Evolutionary conservation across 2,888 invertebrate species (phyloP), one percentile per base, ranked within the genome.

Genomic region (Ischnura elegans): DNA sequence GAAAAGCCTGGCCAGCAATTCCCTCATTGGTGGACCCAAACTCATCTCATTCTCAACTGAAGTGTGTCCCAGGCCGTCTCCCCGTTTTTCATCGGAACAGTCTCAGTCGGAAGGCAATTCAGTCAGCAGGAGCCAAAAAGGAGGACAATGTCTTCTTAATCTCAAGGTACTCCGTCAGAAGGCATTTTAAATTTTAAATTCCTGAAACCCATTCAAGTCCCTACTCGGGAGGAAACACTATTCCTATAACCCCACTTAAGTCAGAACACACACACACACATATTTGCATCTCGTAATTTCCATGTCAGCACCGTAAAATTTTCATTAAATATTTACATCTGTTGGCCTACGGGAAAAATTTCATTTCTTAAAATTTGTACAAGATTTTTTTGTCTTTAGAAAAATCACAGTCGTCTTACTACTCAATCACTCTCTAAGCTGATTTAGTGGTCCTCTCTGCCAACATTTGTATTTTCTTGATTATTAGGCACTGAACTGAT

Each of bases 1-100:
- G 90, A 36, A 21, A 61, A 36, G 42, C 8, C 43, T 90, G 10
- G 90, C 90, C 43, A n/a, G n/a, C 21, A n/a, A 61, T 61, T 90
- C 90, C 61, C 55, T 61, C 21, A n/a, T 90, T 19, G 61, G 90
- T 16, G 61, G n/a, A 13, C 90, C 90, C 21, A 90, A 90, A 47
- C 43, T 90, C 43, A 29, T 90, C 13, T 90, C 90, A 5, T 90
- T 90, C 43, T 90, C 90, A 3, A 90, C 90, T 0, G 61, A 90
- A 43, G 90, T 90, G 42, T 90, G 90, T 42, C 90, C 90, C 10
- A 90, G 43, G n/a, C 90, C 90, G 10, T 43, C 61, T 55, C 90
- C 90, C 25, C 90, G 90, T 43, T 90, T 90, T 16, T 61, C 90
- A 10, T 61, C 90, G 0, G 90, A 61, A 1, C 90, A 61, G n/a